A percentile compares a stretch with the other conserved stretches of the same genome.
phyloP scores from a whole-genome alignment of 1,140 invertebrate genomes.

The Orius laevigatus region DNA sequence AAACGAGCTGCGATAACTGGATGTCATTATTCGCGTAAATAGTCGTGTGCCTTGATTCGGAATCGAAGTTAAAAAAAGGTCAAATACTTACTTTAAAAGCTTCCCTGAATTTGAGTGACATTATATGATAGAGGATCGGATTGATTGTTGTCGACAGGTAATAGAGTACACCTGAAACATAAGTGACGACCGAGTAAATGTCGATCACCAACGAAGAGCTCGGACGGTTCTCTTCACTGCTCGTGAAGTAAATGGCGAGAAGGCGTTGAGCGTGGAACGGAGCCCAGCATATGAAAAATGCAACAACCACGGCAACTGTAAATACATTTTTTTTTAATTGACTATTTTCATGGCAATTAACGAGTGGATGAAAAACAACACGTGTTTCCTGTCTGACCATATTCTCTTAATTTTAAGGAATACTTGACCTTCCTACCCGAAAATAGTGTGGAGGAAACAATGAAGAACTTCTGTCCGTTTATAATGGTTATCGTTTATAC shows the following conservation, averaged over 20 bases:
- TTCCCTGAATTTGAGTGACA: slow-evolving; percentile 46
- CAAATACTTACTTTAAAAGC: slow-evolving; percentile 38
- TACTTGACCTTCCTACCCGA: no score
- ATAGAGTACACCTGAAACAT: slow-evolving; percentile 45
- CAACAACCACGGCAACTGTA: slow-evolving; percentile 80
- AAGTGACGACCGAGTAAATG: slow-evolving; percentile 32
- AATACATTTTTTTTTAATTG: no score
- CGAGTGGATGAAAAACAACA: no score
- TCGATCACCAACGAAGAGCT: slow-evolving; percentile 22
- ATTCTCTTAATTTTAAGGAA: no score
- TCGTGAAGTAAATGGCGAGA: slow-evolving; percentile 49
- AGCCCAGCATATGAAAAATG: slow-evolving; percentile 89
- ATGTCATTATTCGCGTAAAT: no score
- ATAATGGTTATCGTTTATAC: no score
- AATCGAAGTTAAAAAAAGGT: no score
- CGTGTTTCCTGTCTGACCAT: no score
- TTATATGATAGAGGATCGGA: slow-evolving; percentile 49
- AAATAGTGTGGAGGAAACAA: no score
- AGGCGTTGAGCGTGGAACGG: slow-evolving; percentile 79
- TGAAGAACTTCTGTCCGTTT: no score
- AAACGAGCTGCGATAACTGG: no score
- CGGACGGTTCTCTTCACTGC: slow-evolving; percentile 23
- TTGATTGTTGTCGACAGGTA: slow-evolving; percentile 52
- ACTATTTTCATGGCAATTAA: neutral
- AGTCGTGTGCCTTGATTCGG: no score